Percentiles rank a stretch among this genome's conserved stretches.
phyloP scores from a whole-genome alignment of 2,797 vertebrate genomes.

The Schizothorax lantsangensis region DNA sequence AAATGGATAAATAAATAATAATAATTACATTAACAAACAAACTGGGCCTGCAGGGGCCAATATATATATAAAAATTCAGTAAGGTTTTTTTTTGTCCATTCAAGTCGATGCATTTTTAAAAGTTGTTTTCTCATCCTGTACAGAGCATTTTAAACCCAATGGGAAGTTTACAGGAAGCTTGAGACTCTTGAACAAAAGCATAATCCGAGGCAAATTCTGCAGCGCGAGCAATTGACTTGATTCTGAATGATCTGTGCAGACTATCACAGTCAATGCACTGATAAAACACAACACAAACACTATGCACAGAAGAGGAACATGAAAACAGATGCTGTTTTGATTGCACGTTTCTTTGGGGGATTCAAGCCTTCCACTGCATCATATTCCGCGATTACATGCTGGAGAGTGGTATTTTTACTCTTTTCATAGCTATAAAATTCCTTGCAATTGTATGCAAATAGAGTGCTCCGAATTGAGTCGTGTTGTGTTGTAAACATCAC shows the following conservation, averaged over 20 bases:
- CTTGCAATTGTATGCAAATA: conserved; percentile 51
- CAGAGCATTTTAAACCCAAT: not conserved
- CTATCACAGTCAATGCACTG: not conserved
- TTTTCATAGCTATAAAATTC: conserved; percentile 30
- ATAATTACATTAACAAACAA: not conserved
- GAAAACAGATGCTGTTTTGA: conserved; percentile 8
- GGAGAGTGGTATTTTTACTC: conserved; percentile 22
- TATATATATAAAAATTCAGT: not conserved
- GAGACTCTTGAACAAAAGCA: not conserved
- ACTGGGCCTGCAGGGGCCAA: not conserved
- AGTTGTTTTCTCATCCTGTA: not conserved
- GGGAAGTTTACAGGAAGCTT: not conserved
- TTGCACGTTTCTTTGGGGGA: conserved; percentile 9
- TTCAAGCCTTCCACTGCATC: not conserved
- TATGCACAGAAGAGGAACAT: not conserved
- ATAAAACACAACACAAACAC: conserved; percentile 22
- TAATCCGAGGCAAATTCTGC: not conserved
- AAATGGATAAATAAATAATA: too few relatives aligned
- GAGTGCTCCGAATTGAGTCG: conserved; percentile 29
- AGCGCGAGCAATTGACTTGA: not conserved
- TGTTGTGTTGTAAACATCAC: conserved; percentile 60
- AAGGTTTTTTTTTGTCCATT: not conserved
- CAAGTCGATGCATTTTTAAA: not conserved
- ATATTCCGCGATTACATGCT: conserved; percentile 13
- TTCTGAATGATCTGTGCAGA: not conserved